Conservation (phyloP, 1,140 invertebrate species). For the Adoxophyes honmai region DNA sequence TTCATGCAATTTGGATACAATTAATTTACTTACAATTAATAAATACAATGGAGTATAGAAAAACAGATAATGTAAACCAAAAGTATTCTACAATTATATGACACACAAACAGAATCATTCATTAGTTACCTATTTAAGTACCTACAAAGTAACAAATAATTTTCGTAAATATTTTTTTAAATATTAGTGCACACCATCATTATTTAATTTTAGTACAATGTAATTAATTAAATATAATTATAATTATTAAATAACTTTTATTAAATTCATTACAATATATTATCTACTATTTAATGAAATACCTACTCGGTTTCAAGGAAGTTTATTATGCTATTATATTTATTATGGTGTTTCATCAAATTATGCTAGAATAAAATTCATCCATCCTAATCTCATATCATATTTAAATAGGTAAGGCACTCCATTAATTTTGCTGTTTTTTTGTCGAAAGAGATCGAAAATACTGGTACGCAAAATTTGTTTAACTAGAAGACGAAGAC, state of each 20-base stretch:
- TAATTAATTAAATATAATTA: constrained; percentile 44
- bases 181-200: constrained; percentile 45
- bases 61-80: too few relatives aligned
- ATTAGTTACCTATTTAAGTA: constrained; percentile 15
- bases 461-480: constrained; percentile 51
- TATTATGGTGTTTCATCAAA: constrained; percentile 72
- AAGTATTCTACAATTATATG: background rate
- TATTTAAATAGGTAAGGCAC: constrained; percentile 75
- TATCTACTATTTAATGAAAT: constrained; percentile 66
- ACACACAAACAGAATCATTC: background rate
- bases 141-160: constrained; percentile 20
- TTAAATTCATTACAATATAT: constrained; percentile 55
- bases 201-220: constrained; percentile 39
- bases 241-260: constrained; percentile 60
- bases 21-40: too few relatives aligned
- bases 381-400: constrained; percentile 71
- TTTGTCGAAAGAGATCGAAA: constrained; percentile 65
- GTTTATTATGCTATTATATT: constrained; percentile 68
- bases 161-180: constrained; percentile 19
- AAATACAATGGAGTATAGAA: too few relatives aligned
- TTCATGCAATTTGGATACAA: too few relatives aligned
- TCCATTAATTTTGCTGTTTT: constrained; percentile 69
- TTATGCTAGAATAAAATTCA: constrained; percentile 75
- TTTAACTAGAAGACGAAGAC: constrained; percentile 59
- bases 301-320: constrained; percentile 54